These are phyloP conservation scores for Naja naja DNA, from an alignment of 2,113 vertebrate species.

Conservation along the genomic window DNA sequence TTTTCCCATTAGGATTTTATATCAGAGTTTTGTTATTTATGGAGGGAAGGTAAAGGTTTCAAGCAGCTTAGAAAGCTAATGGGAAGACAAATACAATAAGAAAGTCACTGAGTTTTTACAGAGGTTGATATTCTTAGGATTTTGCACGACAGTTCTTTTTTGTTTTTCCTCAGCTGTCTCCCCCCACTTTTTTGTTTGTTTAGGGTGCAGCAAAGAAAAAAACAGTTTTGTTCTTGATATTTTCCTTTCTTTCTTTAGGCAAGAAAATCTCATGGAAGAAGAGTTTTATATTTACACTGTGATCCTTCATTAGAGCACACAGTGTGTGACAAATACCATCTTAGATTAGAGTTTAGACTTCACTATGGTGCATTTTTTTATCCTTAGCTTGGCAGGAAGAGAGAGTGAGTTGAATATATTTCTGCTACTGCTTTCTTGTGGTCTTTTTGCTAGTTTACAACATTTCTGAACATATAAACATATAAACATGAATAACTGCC, in stretches of 20 bases:
- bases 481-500: background rate
- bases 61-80: slow-evolving; percentile 10
- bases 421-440: background rate
- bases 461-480: background rate
- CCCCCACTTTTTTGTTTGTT: background rate
- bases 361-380: background rate
- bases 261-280: slow-evolving; percentile 13
- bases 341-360: slow-evolving; percentile 3
- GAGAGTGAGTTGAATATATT: background rate
- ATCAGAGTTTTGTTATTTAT: slow-evolving; percentile 8
- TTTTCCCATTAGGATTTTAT: slow-evolving; percentile 16
- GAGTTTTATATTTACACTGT: slow-evolving; percentile 4
- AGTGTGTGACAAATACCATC: slow-evolving; percentile 10
- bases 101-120: slow-evolving; percentile 1
- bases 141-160: slow-evolving; percentile 6
- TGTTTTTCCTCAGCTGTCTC: background rate
- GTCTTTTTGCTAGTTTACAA: background rate
- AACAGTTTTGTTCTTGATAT: slow-evolving; percentile 23
- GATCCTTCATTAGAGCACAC: background rate
- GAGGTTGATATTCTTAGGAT: background rate
- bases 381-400: background rate
- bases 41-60: slow-evolving; percentile 2
- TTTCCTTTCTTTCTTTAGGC: slow-evolving; percentile 23
- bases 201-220: slow-evolving; percentile 21
- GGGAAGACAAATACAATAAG: background rate